Evolutionary conservation across 2,888 invertebrate species (phyloP).

Genomic region (Pasiphila rectangulata): DNA sequence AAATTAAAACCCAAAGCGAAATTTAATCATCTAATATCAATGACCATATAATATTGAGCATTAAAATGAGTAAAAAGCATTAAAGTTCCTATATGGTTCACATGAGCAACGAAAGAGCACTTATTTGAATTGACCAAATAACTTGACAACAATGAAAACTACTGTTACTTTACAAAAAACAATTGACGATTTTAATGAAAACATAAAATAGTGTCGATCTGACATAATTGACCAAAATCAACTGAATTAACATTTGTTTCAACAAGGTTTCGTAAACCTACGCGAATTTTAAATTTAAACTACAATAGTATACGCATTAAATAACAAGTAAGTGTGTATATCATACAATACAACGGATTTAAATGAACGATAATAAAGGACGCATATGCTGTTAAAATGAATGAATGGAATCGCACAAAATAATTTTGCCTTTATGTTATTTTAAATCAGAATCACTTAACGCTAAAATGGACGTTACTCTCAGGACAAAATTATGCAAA

Average conservation of each 20-base stretch:
- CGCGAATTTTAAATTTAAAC: conserved; percentile 40
- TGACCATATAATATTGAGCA: conserved; percentile 76
- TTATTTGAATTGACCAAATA: conserved; percentile 72
- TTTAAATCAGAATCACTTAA: conserved; percentile 69
- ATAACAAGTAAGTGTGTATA: conserved; percentile 64
- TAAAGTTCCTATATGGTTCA: conserved; percentile 50
- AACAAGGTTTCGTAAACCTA: conserved; percentile 68
- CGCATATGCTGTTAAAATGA: conserved; percentile 43
- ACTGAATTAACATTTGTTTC: conserved; percentile 61
- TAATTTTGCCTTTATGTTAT: conserved; percentile 41
- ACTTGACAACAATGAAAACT: conserved; percentile 57
- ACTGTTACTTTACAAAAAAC: conserved; percentile 55
- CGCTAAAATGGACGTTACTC: conserved; percentile 77
- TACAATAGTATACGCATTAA: conserved; percentile 56
- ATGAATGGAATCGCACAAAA: conserved; percentile 51
- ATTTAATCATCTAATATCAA: conserved; percentile 71
- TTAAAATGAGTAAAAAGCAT: conserved; percentile 72
- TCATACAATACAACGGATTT: conserved; percentile 54
- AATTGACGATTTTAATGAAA: conserved; percentile 66
- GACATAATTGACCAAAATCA: conserved; percentile 76
- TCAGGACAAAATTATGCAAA: conserved; percentile 74
- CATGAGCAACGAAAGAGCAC: conserved; percentile 72
- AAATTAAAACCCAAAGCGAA: conserved; percentile 59
- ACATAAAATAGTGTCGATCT: conserved; percentile 54
- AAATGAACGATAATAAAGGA: conserved; percentile 48